phyloP scores from a whole-genome alignment of 2,888 invertebrate species.

The Synergus gifuensis region DNA sequence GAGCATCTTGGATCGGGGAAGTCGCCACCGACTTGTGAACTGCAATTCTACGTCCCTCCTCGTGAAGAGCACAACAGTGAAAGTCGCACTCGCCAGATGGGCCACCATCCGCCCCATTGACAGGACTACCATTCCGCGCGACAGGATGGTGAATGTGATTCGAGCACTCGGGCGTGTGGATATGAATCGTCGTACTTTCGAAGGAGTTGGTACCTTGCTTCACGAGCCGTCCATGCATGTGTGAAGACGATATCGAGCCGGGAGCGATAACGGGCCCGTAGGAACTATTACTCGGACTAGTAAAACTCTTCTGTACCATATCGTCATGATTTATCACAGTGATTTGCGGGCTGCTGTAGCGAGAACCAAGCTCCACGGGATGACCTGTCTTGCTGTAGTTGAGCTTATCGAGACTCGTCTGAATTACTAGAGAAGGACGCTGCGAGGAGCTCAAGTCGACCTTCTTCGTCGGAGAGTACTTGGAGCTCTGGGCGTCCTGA shows the following conservation, averaged over 20 bases:
- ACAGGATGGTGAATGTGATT: constrained; percentile 85
- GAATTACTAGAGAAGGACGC: constrained; percentile 86
- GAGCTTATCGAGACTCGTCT: constrained; percentile 86
- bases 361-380: constrained; percentile 77
- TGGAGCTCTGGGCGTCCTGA: constrained; percentile 77
- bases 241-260: constrained; percentile 63
- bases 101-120: constrained; percentile 80
- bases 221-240: constrained; percentile 78
- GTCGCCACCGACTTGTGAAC: constrained; percentile 96
- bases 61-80: constrained; percentile 96
- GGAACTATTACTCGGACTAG: constrained; percentile 74
- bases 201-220: constrained; percentile 81
- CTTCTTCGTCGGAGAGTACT: constrained; percentile 81
- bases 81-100: constrained; percentile 91
- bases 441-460: constrained; percentile 78
- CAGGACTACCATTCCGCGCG: constrained; percentile 83
- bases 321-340: constrained; percentile 97
- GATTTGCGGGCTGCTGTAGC: constrained; percentile 89
- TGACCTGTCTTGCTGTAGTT: constrained; percentile 77
- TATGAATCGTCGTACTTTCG: constrained; percentile 87
- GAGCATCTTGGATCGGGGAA: constrained; percentile 92
- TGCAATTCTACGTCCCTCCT: constrained; percentile 94
- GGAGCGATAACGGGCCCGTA: constrained; percentile 68
- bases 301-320: constrained; percentile 80
- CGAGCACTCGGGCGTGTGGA: constrained; percentile 91